Conservation (phyloP, 2,113 vertebrate species). For the Phrynosoma platyrhinos region DNA sequence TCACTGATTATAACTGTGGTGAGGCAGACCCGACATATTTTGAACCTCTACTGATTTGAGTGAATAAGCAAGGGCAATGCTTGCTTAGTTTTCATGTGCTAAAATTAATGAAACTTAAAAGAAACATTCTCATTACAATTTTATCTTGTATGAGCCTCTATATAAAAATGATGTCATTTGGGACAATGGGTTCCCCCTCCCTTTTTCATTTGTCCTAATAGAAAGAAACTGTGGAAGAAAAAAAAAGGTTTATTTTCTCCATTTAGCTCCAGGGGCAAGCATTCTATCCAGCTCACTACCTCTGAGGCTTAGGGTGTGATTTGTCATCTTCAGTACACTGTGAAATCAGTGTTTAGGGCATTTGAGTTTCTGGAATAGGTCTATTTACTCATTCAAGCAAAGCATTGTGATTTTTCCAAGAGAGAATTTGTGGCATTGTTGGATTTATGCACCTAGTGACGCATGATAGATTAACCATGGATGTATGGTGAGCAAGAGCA, state of each 20-base stretch:
- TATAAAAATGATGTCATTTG: slow-evolving; percentile 58
- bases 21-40: neutral
- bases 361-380: slow-evolving; percentile 55
- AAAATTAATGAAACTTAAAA: neutral
- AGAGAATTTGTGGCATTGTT: slow-evolving; percentile 33
- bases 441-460: slow-evolving; percentile 26
- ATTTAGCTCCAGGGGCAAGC: slow-evolving; percentile 46
- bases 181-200: slow-evolving; percentile 39
- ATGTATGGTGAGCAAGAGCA: neutral
- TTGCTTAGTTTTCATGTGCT: neutral
- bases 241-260: slow-evolving; percentile 41
- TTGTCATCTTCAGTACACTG: slow-evolving; percentile 46
- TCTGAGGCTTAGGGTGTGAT: slow-evolving; percentile 45
- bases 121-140: neutral
- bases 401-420: slow-evolving; percentile 29
- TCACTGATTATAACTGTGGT: neutral
- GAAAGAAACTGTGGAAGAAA: slow-evolving; percentile 32
- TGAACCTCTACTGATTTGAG: neutral
- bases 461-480: slow-evolving; percentile 42
- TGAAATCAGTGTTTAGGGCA: slow-evolving; percentile 52
- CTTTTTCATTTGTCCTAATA: neutral
- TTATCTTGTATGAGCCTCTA: slow-evolving; percentile 43
- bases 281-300: slow-evolving; percentile 32
- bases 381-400: slow-evolving; percentile 61
- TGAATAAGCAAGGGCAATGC: neutral